Base-by-base conservation (phyloP, 2,888 invertebrate species). In the Pseudanteris insignis region DNA sequence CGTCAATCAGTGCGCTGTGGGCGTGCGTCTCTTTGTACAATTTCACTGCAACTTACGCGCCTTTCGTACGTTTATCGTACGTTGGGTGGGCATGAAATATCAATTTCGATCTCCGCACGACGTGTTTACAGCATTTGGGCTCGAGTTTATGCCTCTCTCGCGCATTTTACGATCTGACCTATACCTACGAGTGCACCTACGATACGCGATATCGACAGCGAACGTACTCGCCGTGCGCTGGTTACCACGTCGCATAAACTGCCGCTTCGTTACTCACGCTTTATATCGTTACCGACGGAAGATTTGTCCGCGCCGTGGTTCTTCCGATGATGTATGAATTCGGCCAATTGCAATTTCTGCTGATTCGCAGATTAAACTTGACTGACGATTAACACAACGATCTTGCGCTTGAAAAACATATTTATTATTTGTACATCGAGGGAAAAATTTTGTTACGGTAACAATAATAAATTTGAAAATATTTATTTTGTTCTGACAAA, bases 91-190 rank as follows among this genome's bases (percentile, higher is more conserved):
- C 69, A 65, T 72, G 65, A 72, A 72, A 69, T 72, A 72, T 72
- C 72, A 72, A 72, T 70, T 70, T 65, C 66, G 70, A 72, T 70
- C 68, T 64, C 44, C 48, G 54, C 59, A 65, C 67, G 70, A 70
- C 65, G 67, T 71, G 67, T 71, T 71, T 68, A 67, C 57, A 65
- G 67, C 64, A 41, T 53, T 64, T 50, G 59, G 59, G 53, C 43
- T 63, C 64, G 68, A 70, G 68, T 70, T 72, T 71, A 71, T 68
- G 68, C 67, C 67, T 70, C 66, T 67, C 68, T 67, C 58, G 61
- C 48, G 36, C 55, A 67, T 58, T 71, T 71, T 71, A 71, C 62
- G 71, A 70, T 66, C 41, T 64, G 46, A 60, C 61, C 62, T 61
- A 62, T 61, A 57, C 55, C 41, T 41, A 61, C 55, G 53, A 62